Evolutionary conservation across 2,113 vertebrate species (phyloP).

Genomic region (Mandrillus leucophaeus): DNA sequence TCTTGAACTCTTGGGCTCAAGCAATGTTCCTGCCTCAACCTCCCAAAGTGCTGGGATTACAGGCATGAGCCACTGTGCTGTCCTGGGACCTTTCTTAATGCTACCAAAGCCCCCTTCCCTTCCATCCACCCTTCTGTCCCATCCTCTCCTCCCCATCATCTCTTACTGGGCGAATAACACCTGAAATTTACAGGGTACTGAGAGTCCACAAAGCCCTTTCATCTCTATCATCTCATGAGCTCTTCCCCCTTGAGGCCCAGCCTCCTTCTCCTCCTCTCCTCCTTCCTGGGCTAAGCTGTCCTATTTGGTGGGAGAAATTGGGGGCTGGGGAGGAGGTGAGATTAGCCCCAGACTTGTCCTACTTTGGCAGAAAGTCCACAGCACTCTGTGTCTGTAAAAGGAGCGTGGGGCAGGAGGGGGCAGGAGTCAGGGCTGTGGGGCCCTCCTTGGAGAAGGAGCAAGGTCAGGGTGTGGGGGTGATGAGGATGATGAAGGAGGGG

Average conservation of each 20-base stretch:
- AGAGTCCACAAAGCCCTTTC: neutral
- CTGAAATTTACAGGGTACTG: neutral
- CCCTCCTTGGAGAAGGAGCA: neutral
- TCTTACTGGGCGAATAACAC: neutral
- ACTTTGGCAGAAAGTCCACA: constrained; percentile 77
- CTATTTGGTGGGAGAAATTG: constrained; percentile 57
- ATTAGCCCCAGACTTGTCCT: constrained; percentile 70
- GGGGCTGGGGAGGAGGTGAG: constrained; percentile 53
- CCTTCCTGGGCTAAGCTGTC: neutral
- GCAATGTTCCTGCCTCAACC: no score
- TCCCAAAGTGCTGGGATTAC: no score
- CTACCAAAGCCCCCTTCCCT: neutral
- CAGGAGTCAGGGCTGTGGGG: neutral
- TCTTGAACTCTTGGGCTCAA: no score
- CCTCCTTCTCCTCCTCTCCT: neutral
- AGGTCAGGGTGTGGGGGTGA: neutral
- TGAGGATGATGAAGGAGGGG: neutral
- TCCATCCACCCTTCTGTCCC: fast-evolving
- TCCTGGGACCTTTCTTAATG: neutral
- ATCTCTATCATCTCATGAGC: neutral
- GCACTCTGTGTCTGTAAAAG: constrained; percentile 71
- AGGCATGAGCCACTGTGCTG: no score
- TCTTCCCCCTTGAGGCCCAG: neutral
- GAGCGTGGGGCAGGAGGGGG: neutral
- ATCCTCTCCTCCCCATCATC: no score